Percentiles rank a stretch among this genome's conserved stretches.
phyloP scores from a whole-genome alignment of 1,140 invertebrate genomes.

The Colletes latitarsis region DNA sequence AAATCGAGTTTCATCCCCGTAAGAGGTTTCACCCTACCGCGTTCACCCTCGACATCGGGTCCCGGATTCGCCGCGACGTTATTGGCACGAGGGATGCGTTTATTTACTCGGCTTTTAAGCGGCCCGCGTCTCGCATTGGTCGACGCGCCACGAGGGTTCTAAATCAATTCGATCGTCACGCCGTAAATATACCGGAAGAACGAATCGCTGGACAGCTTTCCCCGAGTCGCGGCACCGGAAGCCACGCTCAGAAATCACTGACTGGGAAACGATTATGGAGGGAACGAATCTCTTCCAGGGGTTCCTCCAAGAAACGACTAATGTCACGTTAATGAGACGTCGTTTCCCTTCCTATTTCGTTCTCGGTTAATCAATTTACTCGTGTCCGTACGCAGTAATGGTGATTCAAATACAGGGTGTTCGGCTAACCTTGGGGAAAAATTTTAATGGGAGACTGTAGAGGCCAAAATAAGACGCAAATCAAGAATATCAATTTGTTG shows the following conservation, averaged over 20 bases:
- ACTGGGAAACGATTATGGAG: too few species aligned
- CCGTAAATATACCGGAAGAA: slow-evolving; percentile 32
- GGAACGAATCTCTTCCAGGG: too few species aligned
- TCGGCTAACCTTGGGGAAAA: too few species aligned
- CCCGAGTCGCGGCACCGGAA: slow-evolving; percentile 9
- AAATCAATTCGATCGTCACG: slow-evolving; percentile 51
- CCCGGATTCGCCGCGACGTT: slow-evolving; percentile 44
- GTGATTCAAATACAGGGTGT: too few species aligned
- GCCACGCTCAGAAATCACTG: background rate
- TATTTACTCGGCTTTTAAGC: slow-evolving; percentile 56
- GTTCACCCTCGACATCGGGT: background rate
- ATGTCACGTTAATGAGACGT: too few species aligned
- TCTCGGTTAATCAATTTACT: too few species aligned
- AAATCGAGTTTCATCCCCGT: slow-evolving; percentile 55
- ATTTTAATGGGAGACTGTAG: too few species aligned
- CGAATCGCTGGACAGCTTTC: slow-evolving; percentile 16
- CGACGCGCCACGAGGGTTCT: slow-evolving; percentile 17
- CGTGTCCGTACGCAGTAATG: too few species aligned
- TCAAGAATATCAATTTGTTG: too few species aligned
- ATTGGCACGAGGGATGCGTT: slow-evolving; percentile 48
- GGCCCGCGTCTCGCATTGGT: slow-evolving; percentile 39
- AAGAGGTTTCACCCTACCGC: slow-evolving; percentile 45
- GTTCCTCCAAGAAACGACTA: too few species aligned
- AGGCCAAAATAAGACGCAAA: too few species aligned
- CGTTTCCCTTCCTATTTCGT: too few species aligned